These are phyloP conservation scores for Trematomus bernacchii DNA, from an alignment of 2,797 vertebrate genomes.

Conservation along the genomic window DNA sequence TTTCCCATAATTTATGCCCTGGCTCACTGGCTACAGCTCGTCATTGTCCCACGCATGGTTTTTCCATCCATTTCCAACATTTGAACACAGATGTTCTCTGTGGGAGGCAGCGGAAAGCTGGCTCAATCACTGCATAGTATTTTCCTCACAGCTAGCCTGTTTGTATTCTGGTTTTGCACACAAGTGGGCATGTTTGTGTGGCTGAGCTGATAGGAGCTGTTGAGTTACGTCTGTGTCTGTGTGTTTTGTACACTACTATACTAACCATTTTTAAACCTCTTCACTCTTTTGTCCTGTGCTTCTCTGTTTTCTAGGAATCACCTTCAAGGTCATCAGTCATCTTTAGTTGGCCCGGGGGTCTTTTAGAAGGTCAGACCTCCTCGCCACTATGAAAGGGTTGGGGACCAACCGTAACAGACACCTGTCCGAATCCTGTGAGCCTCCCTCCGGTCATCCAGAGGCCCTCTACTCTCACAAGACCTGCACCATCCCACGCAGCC, in stretches of 20 bases:
- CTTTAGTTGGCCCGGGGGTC: conserved; percentile 79
- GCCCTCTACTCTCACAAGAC: conserved; percentile 86
- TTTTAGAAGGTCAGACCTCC: conserved; percentile 82
- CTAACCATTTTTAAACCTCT: conserved; percentile 16
- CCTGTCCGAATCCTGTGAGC: conserved; percentile 94
- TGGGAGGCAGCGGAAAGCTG: conserved; percentile 60
- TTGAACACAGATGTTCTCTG: conserved; percentile 59
- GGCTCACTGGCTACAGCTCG: conserved; percentile 49
- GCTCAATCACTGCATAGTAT: conserved; percentile 36
- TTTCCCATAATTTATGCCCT: conserved; percentile 53
- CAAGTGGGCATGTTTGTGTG: conserved; percentile 44
- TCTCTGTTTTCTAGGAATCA: conserved; percentile 71
- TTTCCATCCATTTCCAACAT: conserved; percentile 53
- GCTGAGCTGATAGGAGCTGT: conserved; percentile 22
- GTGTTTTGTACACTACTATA: conserved; percentile 26
- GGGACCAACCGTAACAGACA: conserved; percentile 94
- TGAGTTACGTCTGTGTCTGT: conserved; percentile 22
- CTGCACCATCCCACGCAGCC: conserved; percentile 90
- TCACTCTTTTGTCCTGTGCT: conserved; percentile 26
- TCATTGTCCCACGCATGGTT: conserved; percentile 63
- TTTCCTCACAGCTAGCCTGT: conserved; percentile 42
- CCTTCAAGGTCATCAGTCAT: conserved; percentile 54
- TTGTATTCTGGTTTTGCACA: conserved; percentile 41
- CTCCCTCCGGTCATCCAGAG: conserved; percentile 89
- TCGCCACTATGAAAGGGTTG: conserved; percentile 94